Evolutionary conservation across 1,140 invertebrate genomes (phyloP), one percentile per base, ranked within the genome.

Genomic region (Lamellibrachia luymesi): DNA sequence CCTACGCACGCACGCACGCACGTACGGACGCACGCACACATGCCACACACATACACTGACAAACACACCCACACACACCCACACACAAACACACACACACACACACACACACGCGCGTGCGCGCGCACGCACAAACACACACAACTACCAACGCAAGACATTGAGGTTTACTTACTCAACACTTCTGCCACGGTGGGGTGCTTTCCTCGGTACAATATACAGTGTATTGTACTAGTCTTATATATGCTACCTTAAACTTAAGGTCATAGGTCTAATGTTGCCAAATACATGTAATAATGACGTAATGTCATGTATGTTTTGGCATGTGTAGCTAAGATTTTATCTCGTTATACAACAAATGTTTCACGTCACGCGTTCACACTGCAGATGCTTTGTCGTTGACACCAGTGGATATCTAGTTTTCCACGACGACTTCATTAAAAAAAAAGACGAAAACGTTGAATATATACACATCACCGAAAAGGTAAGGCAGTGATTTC

Each of bases 401-500:
- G 64, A 80, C 64, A 80, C 64, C 6, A 80, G 64, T 17, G 64
- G 64, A 17, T 80, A 80, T 17, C 13, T 80, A 10, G 64, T 80
- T 8, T 80, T 80, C 17, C 64, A 80, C 17, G 64, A 80, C 64
- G 64, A 80, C 13, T 80, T 80, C 13, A 80, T 80, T 80, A 10
- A 22, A 80, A 80, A 80, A 10, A 22, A 10, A 22, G 64, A 17
- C 64, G 64, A 80, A 80, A 2, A 80, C 17, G 64, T 80, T 17
- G 6, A 80, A 4, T 80, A 80, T 22, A 22, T 80, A 8, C 64
- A 80, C 95, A 97, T 95, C 80, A 94, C 95, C 90, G 91, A 93
- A n/a, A 93, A 93, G 90, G 92, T 80, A 80, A 6, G 13, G 64
- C 38, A 38, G 38, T 38, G 38, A 38, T 38, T 38, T 38, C 38